Percentiles rank a stretch among this genome's conserved stretches.
Evolutionary conservation across 2,797 vertebrate species (phyloP).

Genomic region (Chrosomus eos): DNA sequence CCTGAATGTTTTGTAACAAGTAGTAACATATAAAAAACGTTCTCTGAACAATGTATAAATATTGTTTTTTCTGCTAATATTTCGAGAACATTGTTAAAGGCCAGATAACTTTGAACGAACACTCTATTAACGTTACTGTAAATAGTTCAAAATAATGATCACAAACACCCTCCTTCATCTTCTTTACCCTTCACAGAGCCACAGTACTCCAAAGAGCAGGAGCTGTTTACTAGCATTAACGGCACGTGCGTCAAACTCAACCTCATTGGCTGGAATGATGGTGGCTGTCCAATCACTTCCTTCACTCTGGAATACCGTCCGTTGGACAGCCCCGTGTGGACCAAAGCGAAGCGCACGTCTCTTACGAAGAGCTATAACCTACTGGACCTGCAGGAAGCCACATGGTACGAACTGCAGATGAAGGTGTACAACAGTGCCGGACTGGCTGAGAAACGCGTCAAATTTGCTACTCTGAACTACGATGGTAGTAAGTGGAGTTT

Average conservation of each 20-base stretch:
- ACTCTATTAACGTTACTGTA: neutral
- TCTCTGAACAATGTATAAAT: neutral
- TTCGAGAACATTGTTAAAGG: neutral
- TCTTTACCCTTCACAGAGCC: constrained; percentile 80
- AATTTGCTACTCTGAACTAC: constrained; percentile 93
- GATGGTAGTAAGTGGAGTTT: constrained; percentile 89
- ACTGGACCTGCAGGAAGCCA: constrained; percentile 94
- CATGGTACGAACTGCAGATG: constrained; percentile 97
- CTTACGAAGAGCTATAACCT: constrained; percentile 95
- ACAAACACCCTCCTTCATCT: neutral
- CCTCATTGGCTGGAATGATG: constrained; percentile 95
- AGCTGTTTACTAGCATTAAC: constrained; percentile 94
- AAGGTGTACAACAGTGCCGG: constrained; percentile 96
- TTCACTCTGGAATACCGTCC: constrained; percentile 93
- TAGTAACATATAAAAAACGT: neutral
- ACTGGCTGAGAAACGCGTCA: constrained; percentile 92
- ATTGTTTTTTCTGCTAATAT: neutral
- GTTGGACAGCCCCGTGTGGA: constrained; percentile 88
- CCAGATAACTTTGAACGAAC: neutral
- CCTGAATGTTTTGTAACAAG: neutral
- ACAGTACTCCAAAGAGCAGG: constrained; percentile 97
- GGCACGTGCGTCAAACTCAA: constrained; percentile 91
- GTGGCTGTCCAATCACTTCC: constrained; percentile 94
- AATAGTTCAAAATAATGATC: neutral
- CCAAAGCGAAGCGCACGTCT: constrained; percentile 90